A percentile compares a stretch with the other conserved stretches of the same genome.
phyloP scores from a whole-genome alignment of 2,113 vertebrate genomes.

The Pollimyrus isidori region DNA sequence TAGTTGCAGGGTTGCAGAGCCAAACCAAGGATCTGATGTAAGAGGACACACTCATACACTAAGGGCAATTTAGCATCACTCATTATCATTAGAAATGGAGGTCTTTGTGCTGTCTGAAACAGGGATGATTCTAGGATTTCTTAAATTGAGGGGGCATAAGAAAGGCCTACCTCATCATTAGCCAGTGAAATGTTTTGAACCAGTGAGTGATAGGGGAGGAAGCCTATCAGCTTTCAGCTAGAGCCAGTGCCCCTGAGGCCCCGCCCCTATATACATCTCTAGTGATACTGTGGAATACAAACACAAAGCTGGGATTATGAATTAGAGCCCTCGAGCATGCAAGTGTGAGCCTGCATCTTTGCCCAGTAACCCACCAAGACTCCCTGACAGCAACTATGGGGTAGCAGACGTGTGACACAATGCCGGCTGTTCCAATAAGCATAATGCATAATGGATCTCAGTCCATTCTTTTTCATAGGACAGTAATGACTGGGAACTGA shows the following conservation, averaged over 20 bases:
- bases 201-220: not conserved
- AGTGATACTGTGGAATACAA: not conserved
- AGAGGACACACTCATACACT: not conserved
- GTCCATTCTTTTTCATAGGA: not conserved
- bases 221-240: not conserved
- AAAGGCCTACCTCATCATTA: not conserved
- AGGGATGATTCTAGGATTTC: not conserved
- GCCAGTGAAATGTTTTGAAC: not conserved
- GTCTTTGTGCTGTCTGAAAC: not conserved
- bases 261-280: not conserved
- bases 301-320: not conserved
- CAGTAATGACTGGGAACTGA: not conserved
- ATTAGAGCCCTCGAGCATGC: not conserved
- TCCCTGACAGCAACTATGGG: not conserved
- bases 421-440: not conserved
- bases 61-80: not conserved
- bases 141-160: not conserved
- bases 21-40: not conserved
- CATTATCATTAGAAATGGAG: not conserved
- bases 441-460: not conserved
- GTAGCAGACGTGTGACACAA: not conserved
- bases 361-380: not conserved
- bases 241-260: not conserved
- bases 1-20: not conserved
- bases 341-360: not conserved